Evolutionary conservation across 2,797 vertebrate species (phyloP).

Genomic region (Hippocampus kuda): DNA sequence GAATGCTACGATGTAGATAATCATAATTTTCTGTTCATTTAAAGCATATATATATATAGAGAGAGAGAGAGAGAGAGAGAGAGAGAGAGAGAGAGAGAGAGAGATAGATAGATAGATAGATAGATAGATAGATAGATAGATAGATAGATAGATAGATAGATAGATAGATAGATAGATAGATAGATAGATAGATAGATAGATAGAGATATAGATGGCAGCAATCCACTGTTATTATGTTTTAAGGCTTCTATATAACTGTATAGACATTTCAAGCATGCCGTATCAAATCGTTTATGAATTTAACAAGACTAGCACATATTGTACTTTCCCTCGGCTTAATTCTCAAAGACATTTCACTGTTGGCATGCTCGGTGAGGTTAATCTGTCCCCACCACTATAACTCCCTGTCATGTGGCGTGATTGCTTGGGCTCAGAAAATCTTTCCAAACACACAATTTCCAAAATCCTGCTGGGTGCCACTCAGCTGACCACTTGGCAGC

Average conservation of each 20-base stretch:
- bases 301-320: slow-evolving; percentile 28
- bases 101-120: no score
- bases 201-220: background rate
- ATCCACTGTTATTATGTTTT: background rate
- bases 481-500: slow-evolving; percentile 10
- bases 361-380: slow-evolving; percentile 38
- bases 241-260: background rate
- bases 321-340: slow-evolving; percentile 17
- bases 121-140: no score
- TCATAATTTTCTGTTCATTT: no score
- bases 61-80: no score
- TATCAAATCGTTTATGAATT: background rate
- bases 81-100: no score
- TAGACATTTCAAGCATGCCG: background rate
- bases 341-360: slow-evolving; percentile 1
- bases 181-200: no score
- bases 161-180: no score
- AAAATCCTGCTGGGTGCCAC: background rate
- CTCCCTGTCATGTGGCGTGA: background rate
- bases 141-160: no score
- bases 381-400: slow-evolving; percentile 39
- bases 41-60: no score
- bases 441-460: slow-evolving; percentile 1
- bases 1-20: no score
- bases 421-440: background rate